phyloP scores from a whole-genome alignment of 2,888 invertebrate species.

The Abrostola triplasia region DNA sequence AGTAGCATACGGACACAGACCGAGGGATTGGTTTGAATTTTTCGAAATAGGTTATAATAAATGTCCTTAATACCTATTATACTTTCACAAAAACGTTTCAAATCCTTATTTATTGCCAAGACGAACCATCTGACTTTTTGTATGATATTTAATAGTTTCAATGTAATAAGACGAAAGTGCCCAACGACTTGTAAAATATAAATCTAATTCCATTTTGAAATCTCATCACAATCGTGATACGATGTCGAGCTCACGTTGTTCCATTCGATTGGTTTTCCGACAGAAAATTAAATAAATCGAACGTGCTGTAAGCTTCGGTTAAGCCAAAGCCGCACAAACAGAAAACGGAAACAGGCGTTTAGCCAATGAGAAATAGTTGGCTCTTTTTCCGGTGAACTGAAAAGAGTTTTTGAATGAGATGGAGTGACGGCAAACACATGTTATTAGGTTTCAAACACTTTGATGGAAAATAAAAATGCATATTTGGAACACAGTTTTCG shows the following conservation, averaged over 20 bases:
- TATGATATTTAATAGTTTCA: too few species aligned
- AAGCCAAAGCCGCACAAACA: constrained; percentile 49
- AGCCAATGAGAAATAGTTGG: constrained; percentile 50
- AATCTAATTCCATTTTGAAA: neutral
- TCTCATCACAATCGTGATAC: neutral
- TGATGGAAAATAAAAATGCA: constrained; percentile 1
- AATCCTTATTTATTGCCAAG: too few species aligned
- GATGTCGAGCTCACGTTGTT: constrained; percentile 8
- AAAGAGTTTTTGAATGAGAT: constrained; percentile 31
- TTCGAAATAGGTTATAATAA: too few species aligned
- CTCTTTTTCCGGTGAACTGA: constrained; percentile 21
- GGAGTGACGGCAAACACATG: constrained; percentile 14
- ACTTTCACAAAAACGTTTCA: too few species aligned
- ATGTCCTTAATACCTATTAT: too few species aligned
- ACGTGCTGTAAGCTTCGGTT: constrained; percentile 40
- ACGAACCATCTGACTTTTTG: too few species aligned
- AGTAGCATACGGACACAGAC: too few species aligned
- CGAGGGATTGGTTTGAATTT: too few species aligned
- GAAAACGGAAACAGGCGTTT: constrained; percentile 49
- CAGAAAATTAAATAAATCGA: constrained; percentile 45
- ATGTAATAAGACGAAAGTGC: too few species aligned
- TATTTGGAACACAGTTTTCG: neutral
- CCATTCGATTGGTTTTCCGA: constrained; percentile 55
- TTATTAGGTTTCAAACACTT: constrained; percentile 26
- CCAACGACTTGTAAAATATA: too few species aligned